A percentile compares a stretch with the other conserved stretches of the same genome.
phyloP scores from a whole-genome alignment of 2,797 vertebrate genomes.

The Streptopelia turtur region DNA sequence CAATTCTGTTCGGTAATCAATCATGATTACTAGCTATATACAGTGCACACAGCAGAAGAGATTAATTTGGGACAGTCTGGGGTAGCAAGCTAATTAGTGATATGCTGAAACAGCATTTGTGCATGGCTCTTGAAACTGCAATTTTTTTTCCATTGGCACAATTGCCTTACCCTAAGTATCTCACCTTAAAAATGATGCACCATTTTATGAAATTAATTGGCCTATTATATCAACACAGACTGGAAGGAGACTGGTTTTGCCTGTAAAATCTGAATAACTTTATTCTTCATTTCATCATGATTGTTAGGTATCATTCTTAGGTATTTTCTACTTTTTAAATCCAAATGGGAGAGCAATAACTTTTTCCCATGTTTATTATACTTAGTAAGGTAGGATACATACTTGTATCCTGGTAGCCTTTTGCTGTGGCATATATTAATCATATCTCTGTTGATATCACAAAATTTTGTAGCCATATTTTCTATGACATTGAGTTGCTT shows the following conservation, averaged over 20 bases:
- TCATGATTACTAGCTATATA: conserved; percentile 66
- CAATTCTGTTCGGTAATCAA: conserved; percentile 66
- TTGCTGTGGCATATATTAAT: not conserved
- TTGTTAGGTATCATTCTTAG: not conserved
- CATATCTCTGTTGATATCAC: not conserved
- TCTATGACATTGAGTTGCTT: not conserved
- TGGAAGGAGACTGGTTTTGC: not conserved
- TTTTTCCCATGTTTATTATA: not conserved
- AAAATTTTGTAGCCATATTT: not conserved
- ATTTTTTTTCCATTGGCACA: conserved; percentile 18
- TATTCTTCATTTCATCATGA: not conserved
- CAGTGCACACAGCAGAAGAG: conserved; percentile 69
- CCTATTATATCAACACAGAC: not conserved
- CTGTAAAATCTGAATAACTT: not conserved
- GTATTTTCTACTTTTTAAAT: not conserved
- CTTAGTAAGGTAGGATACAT: not conserved
- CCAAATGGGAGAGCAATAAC: not conserved
- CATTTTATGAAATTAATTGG: conserved; percentile 24
- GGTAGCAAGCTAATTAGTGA: conserved; percentile 73
- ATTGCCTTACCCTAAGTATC: conserved; percentile 4
- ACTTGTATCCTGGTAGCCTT: not conserved
- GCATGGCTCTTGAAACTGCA: conserved; percentile 43
- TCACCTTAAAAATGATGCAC: conserved; percentile 5
- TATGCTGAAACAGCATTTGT: conserved; percentile 68
- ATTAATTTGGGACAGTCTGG: conserved; percentile 71